phyloP scores from a whole-genome alignment of 1,140 invertebrate species.

The Ladona fulva region DNA sequence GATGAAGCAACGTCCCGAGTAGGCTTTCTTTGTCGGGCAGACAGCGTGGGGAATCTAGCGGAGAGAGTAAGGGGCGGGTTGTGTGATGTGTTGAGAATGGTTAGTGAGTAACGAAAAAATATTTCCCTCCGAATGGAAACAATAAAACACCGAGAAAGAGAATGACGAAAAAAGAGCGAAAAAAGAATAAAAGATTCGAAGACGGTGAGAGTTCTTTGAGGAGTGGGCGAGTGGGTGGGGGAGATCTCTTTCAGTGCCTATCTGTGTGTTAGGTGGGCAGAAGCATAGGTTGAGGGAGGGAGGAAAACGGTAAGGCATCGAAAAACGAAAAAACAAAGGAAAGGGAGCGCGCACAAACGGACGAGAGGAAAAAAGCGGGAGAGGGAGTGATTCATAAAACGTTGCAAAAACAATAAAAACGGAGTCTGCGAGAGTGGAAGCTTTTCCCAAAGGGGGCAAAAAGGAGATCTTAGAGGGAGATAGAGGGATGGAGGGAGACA shows the following conservation, averaged over 20 bases:
- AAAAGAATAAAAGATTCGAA: neutral
- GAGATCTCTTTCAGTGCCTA: neutral
- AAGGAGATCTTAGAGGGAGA: neutral
- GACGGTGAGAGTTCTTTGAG: neutral
- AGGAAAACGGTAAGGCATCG: neutral
- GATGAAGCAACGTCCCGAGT: too few species aligned
- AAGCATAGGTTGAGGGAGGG: neutral
- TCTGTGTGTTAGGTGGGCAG: neutral
- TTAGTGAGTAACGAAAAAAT: neutral
- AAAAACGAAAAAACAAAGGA: neutral
- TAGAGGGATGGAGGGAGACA: neutral
- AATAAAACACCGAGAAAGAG: neutral
- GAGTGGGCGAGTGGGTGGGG: neutral
- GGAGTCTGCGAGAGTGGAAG: neutral
- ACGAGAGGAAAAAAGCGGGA: neutral
- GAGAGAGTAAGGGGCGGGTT: neutral
- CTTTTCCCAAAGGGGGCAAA: neutral
- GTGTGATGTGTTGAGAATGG: constrained; percentile 4
- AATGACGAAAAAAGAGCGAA: neutral
- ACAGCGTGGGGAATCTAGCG: too few species aligned
- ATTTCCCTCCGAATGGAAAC: too few species aligned
- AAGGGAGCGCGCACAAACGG: neutral
- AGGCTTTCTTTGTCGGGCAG: too few species aligned
- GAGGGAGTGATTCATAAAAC: constrained; percentile 1
- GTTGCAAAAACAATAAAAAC: constrained; percentile 10